phyloP scores from a whole-genome alignment of 2,797 vertebrate species.

The Falco biarmicus region DNA sequence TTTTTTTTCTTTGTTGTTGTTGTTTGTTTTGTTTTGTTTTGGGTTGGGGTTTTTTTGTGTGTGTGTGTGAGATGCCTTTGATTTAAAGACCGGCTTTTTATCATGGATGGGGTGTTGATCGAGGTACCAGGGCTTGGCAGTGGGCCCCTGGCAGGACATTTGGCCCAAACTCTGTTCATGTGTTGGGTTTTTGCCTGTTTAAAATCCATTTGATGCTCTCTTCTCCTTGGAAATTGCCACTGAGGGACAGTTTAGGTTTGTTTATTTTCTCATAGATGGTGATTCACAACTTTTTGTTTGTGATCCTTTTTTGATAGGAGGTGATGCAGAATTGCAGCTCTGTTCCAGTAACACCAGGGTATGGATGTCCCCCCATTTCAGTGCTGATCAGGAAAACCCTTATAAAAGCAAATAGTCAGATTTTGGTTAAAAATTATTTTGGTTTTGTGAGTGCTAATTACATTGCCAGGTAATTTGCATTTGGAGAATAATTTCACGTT shows the following conservation, averaged over 20 bases:
- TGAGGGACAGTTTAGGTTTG: neutral
- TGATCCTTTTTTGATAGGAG: neutral
- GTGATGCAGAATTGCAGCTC: neutral
- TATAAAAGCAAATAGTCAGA: accelerated
- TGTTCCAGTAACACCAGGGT: accelerated
- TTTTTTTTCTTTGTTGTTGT: too few species aligned
- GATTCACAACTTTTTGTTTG: neutral
- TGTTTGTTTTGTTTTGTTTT: too few species aligned
- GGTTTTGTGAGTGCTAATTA: neutral
- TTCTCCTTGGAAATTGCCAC: constrained; percentile 17
- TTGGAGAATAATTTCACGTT: neutral
- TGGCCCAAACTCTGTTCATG: neutral
- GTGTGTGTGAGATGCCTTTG: constrained; percentile 31
- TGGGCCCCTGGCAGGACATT: constrained; percentile 46
- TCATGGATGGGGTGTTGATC: constrained; percentile 10
- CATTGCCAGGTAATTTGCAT: neutral
- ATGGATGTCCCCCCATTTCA: accelerated
- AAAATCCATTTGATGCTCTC: constrained; percentile 3
- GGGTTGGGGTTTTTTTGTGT: neutral
- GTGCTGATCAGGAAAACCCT: neutral
- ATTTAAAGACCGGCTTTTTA: constrained; percentile 61
- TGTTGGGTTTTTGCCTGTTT: constrained; percentile 1
- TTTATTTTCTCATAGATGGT: constrained; percentile 1
- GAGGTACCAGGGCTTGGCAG: constrained; percentile 48
- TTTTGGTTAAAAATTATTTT: neutral